Base-by-base conservation (phyloP, 2,797 vertebrate genomes). In the Anableps anableps region DNA sequence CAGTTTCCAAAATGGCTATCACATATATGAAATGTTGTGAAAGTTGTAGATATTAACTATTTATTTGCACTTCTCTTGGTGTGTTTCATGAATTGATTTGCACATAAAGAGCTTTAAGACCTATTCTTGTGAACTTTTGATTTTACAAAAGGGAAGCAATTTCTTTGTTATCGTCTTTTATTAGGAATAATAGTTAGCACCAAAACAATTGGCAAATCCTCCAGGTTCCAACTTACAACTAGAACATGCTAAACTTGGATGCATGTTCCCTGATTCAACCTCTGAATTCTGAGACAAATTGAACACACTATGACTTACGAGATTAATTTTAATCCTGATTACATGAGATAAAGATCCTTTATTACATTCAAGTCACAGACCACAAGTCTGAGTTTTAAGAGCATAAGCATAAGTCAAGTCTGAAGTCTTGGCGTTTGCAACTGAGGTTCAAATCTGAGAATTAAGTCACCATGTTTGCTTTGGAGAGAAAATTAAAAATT, bases 401-500 rank as follows among this genome's bases (percentile, higher is more conserved):
- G 43, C 43, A 43, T 10, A 43, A 43, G 4, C 10, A 4, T 43
- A 43, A 43, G 43, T 10, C 43, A 43, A 43, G 10, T 60, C 58
- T 31, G 13, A 60, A 31, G 13, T 1, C n/a, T 60, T 60, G 14
- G 58, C n/a, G 26, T 55, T 55, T 55, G 53, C n/a, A n/a, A 55
- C 26, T n/a, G 23, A 55, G 34, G 8, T 4, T 38, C 34, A 66
- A 5, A 66, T 36, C 9, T 38, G 9, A 38, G 8, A 36, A 19
- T 23, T 38, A 66, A 8, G 34, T 38, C 62, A 21, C 34, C 34
- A 13, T 66, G 34, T 17, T 66, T 66, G 19, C 34, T 66, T 66
- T 66, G 34, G 34, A 60, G 41, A 77, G 43, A 70, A 43, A 76
- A 6, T 77, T 60, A 47, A 55, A 70, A 13, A 74, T 60, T 36